phyloP scores from a whole-genome alignment of 2,888 invertebrate genomes.

The Leptothorax acervorum region DNA sequence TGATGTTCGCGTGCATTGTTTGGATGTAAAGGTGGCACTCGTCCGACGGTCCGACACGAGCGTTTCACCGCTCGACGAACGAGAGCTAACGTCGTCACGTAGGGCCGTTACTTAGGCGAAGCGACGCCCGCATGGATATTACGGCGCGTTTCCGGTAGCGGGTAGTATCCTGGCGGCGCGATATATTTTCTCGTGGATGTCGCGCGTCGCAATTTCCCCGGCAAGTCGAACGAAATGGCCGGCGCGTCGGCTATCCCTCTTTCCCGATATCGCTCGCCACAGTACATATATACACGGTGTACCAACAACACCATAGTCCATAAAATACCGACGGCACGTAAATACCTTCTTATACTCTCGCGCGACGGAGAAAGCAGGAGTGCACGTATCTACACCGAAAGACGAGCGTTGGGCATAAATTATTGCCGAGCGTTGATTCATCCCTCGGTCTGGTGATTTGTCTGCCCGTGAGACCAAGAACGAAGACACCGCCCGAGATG shows the following conservation, averaged over 20 bases:
- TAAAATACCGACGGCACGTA: conserved; percentile 24
- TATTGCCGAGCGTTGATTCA: conserved; percentile 33
- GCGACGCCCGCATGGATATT: conserved; percentile 48
- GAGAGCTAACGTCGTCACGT: conserved; percentile 37
- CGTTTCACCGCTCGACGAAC: not conserved
- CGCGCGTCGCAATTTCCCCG: conserved; percentile 54
- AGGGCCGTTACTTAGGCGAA: conserved; percentile 43
- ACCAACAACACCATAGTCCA: conserved; percentile 26
- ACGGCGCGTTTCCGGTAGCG: conserved; percentile 46
- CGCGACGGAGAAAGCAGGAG: no score
- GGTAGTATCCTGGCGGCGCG: conserved; percentile 10
- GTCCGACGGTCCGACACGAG: conserved; percentile 3
- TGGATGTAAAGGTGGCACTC: not conserved
- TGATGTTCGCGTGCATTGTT: not conserved
- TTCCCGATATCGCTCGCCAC: conserved; percentile 23
- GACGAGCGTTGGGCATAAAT: conserved; percentile 37
- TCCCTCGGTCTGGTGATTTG: conserved; percentile 29
- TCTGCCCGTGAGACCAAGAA: conserved; percentile 17
- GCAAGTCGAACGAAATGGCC: conserved; percentile 47
- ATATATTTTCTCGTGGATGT: conserved; percentile 54
- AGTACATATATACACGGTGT: conserved; percentile 38
- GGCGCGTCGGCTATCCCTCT: conserved; percentile 32
- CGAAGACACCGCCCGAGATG: not conserved
- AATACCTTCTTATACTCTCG: conserved; percentile 16
- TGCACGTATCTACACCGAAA: not conserved